Percentiles rank a stretch among this genome's conserved stretches.
Evolutionary conservation across 2,113 vertebrate genomes (phyloP).

Genomic region (Cinclus mexicanus): DNA sequence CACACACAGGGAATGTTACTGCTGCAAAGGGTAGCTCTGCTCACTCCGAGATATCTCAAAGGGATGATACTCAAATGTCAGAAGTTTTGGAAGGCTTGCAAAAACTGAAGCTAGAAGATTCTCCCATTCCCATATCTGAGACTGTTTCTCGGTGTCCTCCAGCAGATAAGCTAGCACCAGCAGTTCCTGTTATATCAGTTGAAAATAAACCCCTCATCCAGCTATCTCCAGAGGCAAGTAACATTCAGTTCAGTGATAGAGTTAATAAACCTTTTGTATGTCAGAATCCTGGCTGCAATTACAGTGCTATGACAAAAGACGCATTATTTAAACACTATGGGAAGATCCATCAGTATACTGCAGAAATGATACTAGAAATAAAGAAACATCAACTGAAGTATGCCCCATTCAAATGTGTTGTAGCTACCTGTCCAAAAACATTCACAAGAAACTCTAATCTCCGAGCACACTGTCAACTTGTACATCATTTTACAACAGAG

Average conservation of each 20-base stretch:
- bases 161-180: slow-evolving; percentile 22
- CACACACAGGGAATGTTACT: neutral
- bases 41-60: slow-evolving; percentile 66
- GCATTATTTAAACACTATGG: slow-evolving; percentile 91
- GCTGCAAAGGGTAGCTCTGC: slow-evolving; percentile 40
- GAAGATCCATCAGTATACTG: slow-evolving; percentile 88
- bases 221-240: slow-evolving; percentile 69
- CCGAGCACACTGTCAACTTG: slow-evolving; percentile 87
- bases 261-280: slow-evolving; percentile 87
- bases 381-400: slow-evolving; percentile 90
- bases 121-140: slow-evolving; percentile 29
- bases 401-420: slow-evolving; percentile 90
- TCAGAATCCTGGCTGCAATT: slow-evolving; percentile 82
- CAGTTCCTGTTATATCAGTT: slow-evolving; percentile 50
- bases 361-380: slow-evolving; percentile 88
- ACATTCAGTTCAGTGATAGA: slow-evolving; percentile 66
- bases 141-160: slow-evolving; percentile 55
- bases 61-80: slow-evolving; percentile 78
- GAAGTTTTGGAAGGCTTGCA: slow-evolving; percentile 87
- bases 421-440: slow-evolving; percentile 87
- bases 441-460: slow-evolving; percentile 98
- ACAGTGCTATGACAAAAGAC: slow-evolving; percentile 90
- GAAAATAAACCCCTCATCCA: slow-evolving; percentile 60
- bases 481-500: slow-evolving; percentile 87
- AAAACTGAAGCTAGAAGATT: slow-evolving; percentile 82